phyloP scores from a whole-genome alignment of 1,140 invertebrate species.

The Drosophila eugracilis region DNA sequence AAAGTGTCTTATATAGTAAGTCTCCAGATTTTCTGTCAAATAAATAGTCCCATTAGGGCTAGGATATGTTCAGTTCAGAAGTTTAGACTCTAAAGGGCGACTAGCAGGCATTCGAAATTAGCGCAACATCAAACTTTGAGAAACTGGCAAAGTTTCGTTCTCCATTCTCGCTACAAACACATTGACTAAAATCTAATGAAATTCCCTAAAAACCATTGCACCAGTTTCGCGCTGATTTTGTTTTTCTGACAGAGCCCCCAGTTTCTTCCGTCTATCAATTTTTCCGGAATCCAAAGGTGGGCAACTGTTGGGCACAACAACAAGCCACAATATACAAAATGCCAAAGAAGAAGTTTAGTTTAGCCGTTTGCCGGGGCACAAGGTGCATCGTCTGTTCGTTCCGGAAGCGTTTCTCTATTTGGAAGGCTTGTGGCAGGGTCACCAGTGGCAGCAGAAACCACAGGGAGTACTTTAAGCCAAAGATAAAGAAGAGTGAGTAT shows the following conservation, averaged over 20 bases:
- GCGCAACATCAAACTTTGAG: conserved; percentile 50
- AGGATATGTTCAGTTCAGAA: conserved; percentile 72
- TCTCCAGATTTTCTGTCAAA: conserved; percentile 10
- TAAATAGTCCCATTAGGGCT: conserved; percentile 15
- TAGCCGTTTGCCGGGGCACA: conserved; percentile 95
- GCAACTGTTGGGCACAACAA: conserved; percentile 87
- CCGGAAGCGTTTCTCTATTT: conserved; percentile 95
- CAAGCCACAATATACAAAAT: conserved; percentile 94
- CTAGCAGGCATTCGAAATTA: conserved; percentile 64
- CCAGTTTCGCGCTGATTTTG: conserved; percentile 25
- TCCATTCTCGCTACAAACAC: conserved; percentile 25
- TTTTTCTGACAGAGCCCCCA: conserved; percentile 10
- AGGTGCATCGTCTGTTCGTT: conserved; percentile 90
- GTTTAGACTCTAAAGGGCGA: conserved; percentile 51
- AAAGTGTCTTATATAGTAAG: neutral
- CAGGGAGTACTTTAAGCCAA: conserved; percentile 92
- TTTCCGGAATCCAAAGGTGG: conserved; percentile 75
- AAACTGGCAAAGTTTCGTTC: conserved; percentile 37
- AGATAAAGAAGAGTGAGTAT: conserved; percentile 94
- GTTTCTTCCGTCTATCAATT: conserved; percentile 13
- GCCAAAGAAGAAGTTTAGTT: conserved; percentile 95
- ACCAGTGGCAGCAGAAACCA: conserved; percentile 96
- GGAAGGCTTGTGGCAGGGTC: conserved; percentile 94
- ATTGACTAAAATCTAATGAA: conserved; percentile 61
- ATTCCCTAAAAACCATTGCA: conserved; percentile 76